These are phyloP conservation scores for Neomorphus geoffroyi DNA, from an alignment of 2,797 vertebrate genomes.

Conservation along the genomic window DNA sequence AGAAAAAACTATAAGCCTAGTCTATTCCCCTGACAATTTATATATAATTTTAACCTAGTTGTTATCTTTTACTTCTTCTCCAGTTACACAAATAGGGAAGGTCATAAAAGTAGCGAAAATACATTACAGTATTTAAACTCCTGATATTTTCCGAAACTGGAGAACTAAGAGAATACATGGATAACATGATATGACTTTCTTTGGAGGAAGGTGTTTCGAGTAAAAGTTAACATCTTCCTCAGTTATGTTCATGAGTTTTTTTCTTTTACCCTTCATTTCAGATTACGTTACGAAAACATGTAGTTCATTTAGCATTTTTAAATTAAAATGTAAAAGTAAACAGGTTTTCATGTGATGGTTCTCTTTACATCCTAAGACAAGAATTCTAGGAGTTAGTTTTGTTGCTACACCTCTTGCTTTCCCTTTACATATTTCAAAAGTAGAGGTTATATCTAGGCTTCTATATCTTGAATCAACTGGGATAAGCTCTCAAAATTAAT, in stretches of 20 bases:
- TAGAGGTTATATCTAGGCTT: neutral
- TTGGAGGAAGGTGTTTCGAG: neutral
- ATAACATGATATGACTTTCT: neutral
- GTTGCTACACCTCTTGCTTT: neutral
- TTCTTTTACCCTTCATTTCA: neutral
- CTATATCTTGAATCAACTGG: neutral
- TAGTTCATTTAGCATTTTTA: neutral
- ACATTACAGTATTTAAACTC: neutral
- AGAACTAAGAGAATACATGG: fast-evolving
- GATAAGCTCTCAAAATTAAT: neutral
- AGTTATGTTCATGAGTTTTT: neutral
- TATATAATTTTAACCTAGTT: neutral
- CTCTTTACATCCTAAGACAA: neutral
- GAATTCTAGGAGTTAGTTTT: neutral
- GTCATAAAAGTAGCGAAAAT: conserved; percentile 16
- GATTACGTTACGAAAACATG: neutral
- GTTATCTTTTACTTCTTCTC: neutral
- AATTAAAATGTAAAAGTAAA: neutral
- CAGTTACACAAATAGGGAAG: neutral
- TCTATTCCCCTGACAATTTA: conserved; percentile 3
- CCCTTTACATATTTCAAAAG: neutral
- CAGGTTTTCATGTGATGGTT: neutral
- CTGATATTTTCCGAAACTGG: neutral
- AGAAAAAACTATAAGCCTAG: neutral
- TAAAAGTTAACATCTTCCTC: neutral